A percentile compares a stretch with the other conserved stretches of the same genome.
These are phyloP conservation scores for Drosophila malerkotliana DNA, from an alignment of 1,140 invertebrate species.

Conservation along the genomic window DNA sequence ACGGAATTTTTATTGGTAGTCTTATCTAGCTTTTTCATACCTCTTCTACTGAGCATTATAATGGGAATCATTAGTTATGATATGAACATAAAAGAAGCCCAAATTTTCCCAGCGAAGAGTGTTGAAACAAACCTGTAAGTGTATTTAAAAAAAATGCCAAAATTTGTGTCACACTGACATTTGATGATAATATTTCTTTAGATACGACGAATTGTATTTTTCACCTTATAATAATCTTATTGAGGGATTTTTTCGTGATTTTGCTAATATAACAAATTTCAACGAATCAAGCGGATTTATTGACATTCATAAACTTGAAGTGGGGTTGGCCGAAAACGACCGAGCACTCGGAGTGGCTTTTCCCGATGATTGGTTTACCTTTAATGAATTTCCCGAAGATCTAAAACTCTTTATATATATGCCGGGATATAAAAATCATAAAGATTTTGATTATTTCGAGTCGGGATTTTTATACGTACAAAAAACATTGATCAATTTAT, in stretches of 20 bases:
- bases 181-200: background rate
- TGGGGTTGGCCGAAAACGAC: background rate
- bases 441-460: background rate
- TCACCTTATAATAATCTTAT: conserved; percentile 3
- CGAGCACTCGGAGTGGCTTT: conserved; percentile 3
- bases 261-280: background rate
- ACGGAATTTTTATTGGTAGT: background rate
- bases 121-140: conserved; percentile 1
- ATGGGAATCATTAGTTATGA: background rate
- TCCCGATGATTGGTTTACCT: background rate
- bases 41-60: background rate
- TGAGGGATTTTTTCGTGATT: background rate
- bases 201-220: background rate
- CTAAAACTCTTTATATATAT: conserved; percentile 4
- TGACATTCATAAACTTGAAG: background rate
- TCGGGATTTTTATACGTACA: conserved; percentile 3
- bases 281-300: background rate
- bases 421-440: background rate
- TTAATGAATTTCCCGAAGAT: background rate
- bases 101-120: background rate
- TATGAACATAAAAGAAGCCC: background rate
- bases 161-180: background rate
- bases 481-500: background rate
- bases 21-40: background rate
- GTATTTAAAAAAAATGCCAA: background rate